Evolutionary conservation across 53 echinoderm and acorn worm genomes (phyloP), one percentile per base, ranked within the genome.

Genomic region (Temnopleurus reevesii): DNA sequence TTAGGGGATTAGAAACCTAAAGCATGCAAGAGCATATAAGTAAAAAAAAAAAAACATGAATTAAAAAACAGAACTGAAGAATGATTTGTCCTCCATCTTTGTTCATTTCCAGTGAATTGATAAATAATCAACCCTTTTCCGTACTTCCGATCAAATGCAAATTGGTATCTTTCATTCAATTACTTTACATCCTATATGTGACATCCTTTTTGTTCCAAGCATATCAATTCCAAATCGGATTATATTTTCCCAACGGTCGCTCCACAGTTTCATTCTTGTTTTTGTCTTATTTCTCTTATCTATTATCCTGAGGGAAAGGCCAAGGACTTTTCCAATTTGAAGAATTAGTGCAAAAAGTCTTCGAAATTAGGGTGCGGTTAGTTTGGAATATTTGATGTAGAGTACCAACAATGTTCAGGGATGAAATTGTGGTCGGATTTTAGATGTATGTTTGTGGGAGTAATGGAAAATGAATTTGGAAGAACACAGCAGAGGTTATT

Each of bases 311-410:
- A 30, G 2, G 30, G 63, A 63, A 17, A 29, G 63, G 34, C 63
- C 34, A 33, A 63, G 63, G 63, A 4, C 15, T n/a, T 63, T 63
- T 29, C 18, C 63, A 63, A 63, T 63, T 63, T 63, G 17, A 63
- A 31, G 30, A 63, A 63, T 63, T 63, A 63, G 63, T 30, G 33
- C 63, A 63, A 63, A 61, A 63, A 63, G 63, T 21, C 63, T 33
- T 13, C 13, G 63, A 33, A 13, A 63, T 63, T 63, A 33, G 63
- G 33, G 17, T 12, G 63, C 29, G 63, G 23, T 8, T 2, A 25
- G 63, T 63, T 1, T 33, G 33, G 63, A 63, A 63, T 63, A 33
- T 63, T 33, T 15, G 12, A 59, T 29, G 26, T 28, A 59, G 27
- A 59, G 29, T 28, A 26, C 15, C 29, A 4, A 5, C 13, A 63